Conservation (phyloP, 2,113 vertebrate species). For the Terrapene triunguis region DNA sequence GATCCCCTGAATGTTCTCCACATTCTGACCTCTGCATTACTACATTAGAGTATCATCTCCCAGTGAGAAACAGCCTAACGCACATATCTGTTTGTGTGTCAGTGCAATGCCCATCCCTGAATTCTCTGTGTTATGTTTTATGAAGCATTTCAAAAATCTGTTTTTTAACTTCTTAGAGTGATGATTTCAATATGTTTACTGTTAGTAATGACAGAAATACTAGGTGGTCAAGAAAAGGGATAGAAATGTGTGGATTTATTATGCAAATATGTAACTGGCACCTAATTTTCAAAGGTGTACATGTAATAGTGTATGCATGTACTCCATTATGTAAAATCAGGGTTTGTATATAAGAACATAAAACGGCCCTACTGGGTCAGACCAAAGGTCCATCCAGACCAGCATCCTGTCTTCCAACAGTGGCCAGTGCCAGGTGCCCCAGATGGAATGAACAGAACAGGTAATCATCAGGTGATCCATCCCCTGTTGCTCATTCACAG, state of each 20-base stretch:
- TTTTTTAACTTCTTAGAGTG: neutral
- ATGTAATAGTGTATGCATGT: neutral
- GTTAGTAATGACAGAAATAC: neutral
- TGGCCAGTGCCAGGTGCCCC: no score
- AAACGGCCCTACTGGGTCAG: no score
- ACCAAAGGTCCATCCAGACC: no score
- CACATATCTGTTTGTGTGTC: neutral
- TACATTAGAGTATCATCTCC: neutral
- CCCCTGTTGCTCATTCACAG: no score
- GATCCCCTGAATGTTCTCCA: fast-evolving
- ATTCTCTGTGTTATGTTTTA: neutral
- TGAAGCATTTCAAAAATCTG: neutral
- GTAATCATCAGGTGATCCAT: no score
- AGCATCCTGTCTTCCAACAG: no score
- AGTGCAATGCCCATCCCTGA: neutral
- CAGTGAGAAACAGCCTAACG: neutral
- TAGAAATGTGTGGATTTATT: neutral
- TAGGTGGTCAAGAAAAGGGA: neutral
- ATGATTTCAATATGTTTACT: neutral
- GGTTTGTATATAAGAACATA: neutral
- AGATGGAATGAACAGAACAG: no score
- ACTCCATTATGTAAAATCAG: neutral
- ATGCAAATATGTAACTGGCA: neutral
- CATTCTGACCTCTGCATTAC: neutral
- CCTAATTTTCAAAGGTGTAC: neutral